A percentile compares a stretch with the other conserved stretches of the same genome.
phyloP scores from a whole-genome alignment of 2,113 vertebrate species.

The Anhinga rufa region DNA sequence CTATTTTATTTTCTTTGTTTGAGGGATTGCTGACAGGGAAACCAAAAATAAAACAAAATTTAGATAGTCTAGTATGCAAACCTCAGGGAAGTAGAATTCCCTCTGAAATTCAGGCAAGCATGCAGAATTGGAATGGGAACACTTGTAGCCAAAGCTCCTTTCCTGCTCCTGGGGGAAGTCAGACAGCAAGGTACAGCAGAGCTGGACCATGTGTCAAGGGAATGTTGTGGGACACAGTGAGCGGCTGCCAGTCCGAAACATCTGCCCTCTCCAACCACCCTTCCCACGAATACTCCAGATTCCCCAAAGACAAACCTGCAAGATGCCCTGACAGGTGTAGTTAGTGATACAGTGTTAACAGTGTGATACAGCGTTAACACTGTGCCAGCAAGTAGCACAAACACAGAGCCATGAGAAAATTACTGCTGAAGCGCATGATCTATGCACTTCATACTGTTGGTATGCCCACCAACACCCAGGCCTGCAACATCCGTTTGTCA shows the following conservation, averaged over 20 bases:
- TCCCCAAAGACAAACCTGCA: background rate
- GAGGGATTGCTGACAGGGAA: background rate
- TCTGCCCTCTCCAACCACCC: background rate
- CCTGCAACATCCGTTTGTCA: background rate
- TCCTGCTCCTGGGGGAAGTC: background rate
- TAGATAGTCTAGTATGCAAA: background rate
- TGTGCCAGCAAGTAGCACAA: background rate
- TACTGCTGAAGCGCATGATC: background rate
- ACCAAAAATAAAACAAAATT: background rate
- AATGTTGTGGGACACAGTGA: background rate
- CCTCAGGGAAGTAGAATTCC: background rate
- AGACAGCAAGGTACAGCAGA: background rate
- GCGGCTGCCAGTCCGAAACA: background rate
- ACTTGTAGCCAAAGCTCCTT: background rate
- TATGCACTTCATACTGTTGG: background rate
- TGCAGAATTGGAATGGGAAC: background rate
- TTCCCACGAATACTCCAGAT: background rate
- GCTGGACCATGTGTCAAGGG: background rate
- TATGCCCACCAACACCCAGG: background rate
- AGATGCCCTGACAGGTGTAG: background rate
- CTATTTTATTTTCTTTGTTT: background rate
- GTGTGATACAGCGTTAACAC: background rate
- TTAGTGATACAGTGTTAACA: background rate
- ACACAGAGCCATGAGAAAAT: background rate
- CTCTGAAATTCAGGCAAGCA: background rate